A percentile compares a stretch with the other conserved stretches of the same genome.
Evolutionary conservation across 1,140 invertebrate genomes (phyloP).

Genomic region (Gyrodactylus salaris): DNA sequence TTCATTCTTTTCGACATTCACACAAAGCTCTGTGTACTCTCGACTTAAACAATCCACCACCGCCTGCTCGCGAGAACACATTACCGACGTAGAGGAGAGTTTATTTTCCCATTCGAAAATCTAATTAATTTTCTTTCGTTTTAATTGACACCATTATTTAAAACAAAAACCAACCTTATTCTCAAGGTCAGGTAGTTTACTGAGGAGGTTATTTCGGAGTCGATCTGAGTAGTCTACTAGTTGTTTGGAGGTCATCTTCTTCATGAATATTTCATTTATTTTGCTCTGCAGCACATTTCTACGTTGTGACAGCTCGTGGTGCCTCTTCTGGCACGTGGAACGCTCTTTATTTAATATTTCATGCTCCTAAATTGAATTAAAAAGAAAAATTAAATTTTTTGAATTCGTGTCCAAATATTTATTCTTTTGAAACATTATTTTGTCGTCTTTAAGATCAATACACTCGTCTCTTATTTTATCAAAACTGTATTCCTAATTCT

Average conservation of each 20-base stretch:
- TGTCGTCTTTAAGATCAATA: too few species aligned
- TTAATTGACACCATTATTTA: background rate
- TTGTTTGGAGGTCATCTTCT: background rate
- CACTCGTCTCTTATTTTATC: too few species aligned
- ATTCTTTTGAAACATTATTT: too few species aligned
- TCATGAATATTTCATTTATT: background rate
- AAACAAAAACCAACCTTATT: background rate
- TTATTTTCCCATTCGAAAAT: background rate
- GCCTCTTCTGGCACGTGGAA: background rate
- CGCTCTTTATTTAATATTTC: background rate
- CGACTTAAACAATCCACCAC: background rate
- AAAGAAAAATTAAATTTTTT: too few species aligned
- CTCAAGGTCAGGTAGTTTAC: background rate
- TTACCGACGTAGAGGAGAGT: background rate
- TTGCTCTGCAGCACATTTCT: background rate
- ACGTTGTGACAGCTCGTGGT: background rate
- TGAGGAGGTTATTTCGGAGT: background rate
- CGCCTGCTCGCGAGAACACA: background rate
- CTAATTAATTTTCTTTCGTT: background rate
- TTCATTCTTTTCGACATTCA: background rate
- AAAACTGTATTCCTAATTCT: too few species aligned
- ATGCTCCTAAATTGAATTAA: background rate
- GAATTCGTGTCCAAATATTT: too few species aligned
- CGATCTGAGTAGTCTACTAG: background rate
- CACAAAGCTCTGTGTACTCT: background rate